Evolutionary conservation across 2,113 vertebrate species (phyloP), one percentile per base, ranked within the genome.

Genomic region (Rhineura floridana): DNA sequence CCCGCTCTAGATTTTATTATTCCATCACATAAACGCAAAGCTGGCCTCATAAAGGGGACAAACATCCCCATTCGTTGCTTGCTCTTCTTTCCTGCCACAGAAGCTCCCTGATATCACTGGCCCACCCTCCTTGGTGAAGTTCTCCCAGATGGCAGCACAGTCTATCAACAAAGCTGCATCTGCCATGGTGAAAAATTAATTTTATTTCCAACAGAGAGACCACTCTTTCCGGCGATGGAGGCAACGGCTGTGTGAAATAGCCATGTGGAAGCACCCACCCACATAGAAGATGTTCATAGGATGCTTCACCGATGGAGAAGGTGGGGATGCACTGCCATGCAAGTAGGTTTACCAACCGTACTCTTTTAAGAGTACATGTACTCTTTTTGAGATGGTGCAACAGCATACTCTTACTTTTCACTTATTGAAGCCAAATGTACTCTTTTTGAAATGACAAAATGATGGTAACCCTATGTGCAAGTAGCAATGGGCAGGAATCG

Each of bases 181-280:
- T 81, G 90, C 87, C 78, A 59, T 79, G 28, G 52, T 81, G 78
- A 88, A 88, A 87, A 23, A 62, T 10, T 44, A 63, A 28, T 36
- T 85, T 79, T 44, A 59, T n/a, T 72, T 44, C 1, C 10, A 80
- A 21, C n/a, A n/a, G 28, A 67, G 84, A 2, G 7, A 84, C 13
- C 30, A 21, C 25, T 13, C 1, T 3, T 39, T 11, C 39, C 73
- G 55, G 0, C 0, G 3, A 25, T 25, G 17, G 19, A 55, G 21
- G 11, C 21, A 13, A 23, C 81, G 63, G 36, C 73, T 69, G 55
- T 65, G 79, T 28, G 50, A 19, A 67, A 52, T 33, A 55, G 39
- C 0, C 2, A 13, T 76, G 44, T 6, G 1, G 9, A 63, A 46
- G 19, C 55, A 50, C 33, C 33, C 17, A 1, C 28, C 33, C 3